Conservation (phyloP, 1,140 invertebrate species). For the Bombus difficillimus region DNA sequence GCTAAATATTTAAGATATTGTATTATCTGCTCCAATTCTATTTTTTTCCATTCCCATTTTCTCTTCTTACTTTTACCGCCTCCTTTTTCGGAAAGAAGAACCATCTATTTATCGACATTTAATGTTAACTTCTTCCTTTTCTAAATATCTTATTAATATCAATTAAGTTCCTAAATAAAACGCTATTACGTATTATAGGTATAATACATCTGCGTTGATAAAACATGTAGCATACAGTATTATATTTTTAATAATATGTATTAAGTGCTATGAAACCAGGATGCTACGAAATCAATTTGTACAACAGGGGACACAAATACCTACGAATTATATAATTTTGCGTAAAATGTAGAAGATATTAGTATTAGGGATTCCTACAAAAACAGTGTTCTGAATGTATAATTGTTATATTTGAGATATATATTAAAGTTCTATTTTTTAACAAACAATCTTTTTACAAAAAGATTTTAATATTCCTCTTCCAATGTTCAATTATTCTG, state of each 20-base stretch:
- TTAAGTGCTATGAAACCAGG: background rate
- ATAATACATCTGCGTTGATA: background rate
- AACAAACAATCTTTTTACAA: background rate
- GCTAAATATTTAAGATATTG: too few species aligned
- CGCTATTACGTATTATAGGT: background rate
- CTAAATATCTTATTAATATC: background rate
- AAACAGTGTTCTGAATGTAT: background rate
- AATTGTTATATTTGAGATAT: background rate
- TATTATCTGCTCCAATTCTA: too few species aligned
- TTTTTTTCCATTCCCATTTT: too few species aligned
- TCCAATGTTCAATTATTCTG: background rate
- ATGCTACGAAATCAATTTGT: background rate
- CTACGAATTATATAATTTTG: background rate
- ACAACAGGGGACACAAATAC: background rate
- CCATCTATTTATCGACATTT: too few species aligned
- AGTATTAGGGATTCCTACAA: background rate
- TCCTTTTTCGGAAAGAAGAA: too few species aligned
- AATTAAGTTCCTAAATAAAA: background rate
- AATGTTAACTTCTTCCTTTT: too few species aligned
- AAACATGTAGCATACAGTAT: background rate
- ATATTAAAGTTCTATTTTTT: conserved; percentile 25
- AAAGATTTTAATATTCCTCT: background rate
- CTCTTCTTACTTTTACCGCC: too few species aligned
- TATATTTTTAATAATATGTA: conserved; percentile 3
- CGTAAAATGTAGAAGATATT: background rate